Base-by-base conservation (phyloP, 2,113 vertebrate species). In the Cepphus grylle region DNA sequence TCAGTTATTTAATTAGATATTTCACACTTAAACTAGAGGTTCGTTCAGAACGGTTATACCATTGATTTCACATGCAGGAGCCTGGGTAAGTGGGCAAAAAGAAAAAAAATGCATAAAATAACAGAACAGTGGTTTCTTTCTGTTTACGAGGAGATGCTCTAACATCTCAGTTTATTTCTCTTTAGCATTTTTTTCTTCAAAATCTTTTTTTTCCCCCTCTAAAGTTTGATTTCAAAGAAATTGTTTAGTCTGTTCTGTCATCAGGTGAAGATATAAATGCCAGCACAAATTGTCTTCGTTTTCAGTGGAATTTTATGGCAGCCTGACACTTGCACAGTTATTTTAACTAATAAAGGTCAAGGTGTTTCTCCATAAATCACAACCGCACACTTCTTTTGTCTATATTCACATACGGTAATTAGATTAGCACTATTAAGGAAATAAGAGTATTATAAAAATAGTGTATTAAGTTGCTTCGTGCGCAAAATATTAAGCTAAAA, bases 261-360 rank as follows among this genome's bases (percentile, higher is more conserved):
- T 5, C 86, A 90, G 92, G 45, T 32, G 70, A 66, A 97, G 63
- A 78, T 72, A 72, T 62, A 86, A 89, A 92, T 92, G 29, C 47
- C 91, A 79, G 67, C 42, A 62, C 27, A 84, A 86, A 78, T 89
- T 86, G 38, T 93, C 86, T 93, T 93, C 82, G 43, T 94, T 86
- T 97, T 92, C 90, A 76, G 81, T 52, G 91, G 80, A 91, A 88
- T 97, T 83, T 90, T 86, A 92, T 93, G 71, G 93, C 43, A 92
- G 81, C 80, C 86, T 93, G 96, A 96, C 86, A 91, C 22, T 61
- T 11, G 30, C 69, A 76, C 16, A 97, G 86, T 78, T 97, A 93
- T 96, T 98, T 96, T 96, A 97, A 92, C 88, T 96, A 95, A 84
- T 86, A 97, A 98, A 97, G 95, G 97, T 79, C 95, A 97, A 86